These are phyloP conservation scores for Phenacoccus solenopsis DNA, from an alignment of 1,140 invertebrate genomes.

Conservation along the genomic window DNA sequence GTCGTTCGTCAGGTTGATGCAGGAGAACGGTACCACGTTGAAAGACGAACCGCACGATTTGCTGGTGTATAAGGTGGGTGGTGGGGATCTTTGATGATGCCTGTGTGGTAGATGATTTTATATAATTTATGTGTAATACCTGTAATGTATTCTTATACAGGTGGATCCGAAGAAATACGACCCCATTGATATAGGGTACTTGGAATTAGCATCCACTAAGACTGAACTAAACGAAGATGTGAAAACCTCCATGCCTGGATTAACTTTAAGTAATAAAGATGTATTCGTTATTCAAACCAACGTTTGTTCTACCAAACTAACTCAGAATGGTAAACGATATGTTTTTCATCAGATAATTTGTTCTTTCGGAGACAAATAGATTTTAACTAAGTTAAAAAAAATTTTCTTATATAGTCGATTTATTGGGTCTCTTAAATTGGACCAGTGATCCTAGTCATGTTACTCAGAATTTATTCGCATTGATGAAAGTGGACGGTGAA, in stretches of 20 bases:
- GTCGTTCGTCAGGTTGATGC: constrained; percentile 74
- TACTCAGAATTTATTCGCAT: constrained; percentile 50
- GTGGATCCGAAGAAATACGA: constrained; percentile 71
- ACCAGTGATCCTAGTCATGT: constrained; percentile 50
- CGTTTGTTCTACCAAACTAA: constrained; percentile 89
- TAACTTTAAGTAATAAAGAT: constrained; percentile 61
- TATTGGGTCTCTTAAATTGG: constrained; percentile 87
- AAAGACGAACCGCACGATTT: constrained; percentile 69
- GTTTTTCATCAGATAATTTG: no score
- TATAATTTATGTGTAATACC: constrained; percentile 12
- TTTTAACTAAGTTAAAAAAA: constrained; percentile 5
- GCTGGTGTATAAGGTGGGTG: constrained; percentile 65
- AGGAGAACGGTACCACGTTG: constrained; percentile 79
- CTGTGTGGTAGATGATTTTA: constrained; percentile 47
- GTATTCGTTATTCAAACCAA: constrained; percentile 65
- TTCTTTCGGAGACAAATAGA: background rate
- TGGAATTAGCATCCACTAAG: constrained; percentile 58
- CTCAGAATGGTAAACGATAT: constrained; percentile 70
- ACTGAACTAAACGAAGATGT: constrained; percentile 48
- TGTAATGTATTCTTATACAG: constrained; percentile 33
- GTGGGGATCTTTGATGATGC: constrained; percentile 37
- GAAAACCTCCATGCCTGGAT: constrained; percentile 37
- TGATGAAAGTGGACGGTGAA: constrained; percentile 75
- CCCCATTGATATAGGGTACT: constrained; percentile 51
- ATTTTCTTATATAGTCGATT: constrained; percentile 57